These are phyloP conservation scores for Herminia tarsipennalis DNA, from an alignment of 2,888 invertebrate species.

Conservation along the genomic window DNA sequence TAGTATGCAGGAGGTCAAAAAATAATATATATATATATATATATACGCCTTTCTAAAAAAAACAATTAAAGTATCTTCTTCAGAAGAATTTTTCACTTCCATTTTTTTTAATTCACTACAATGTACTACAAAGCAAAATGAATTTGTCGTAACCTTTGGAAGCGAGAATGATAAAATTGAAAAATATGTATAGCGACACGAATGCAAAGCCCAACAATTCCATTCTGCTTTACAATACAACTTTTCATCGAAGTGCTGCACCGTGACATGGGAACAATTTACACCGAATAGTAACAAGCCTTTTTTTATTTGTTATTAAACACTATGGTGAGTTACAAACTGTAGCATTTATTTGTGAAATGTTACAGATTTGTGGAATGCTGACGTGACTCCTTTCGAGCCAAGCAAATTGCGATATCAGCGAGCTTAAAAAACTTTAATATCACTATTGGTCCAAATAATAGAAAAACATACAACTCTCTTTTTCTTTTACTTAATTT, in stretches of 20 bases:
- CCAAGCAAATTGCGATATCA: no score
- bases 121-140: constrained; percentile 36
- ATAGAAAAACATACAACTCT: no score
- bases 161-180: constrained; percentile 53
- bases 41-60: no score
- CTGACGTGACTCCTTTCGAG: no score
- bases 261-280: constrained; percentile 29
- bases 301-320: neutral
- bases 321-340: neutral
- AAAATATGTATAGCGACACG: constrained; percentile 52
- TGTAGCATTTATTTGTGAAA: no score
- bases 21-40: no score
- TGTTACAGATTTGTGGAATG: no score
- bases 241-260: constrained; percentile 44
- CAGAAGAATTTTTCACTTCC: neutral
- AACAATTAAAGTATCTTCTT: no score
- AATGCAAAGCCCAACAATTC: constrained; percentile 46
- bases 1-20: no score
- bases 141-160: constrained; percentile 37
- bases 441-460: no score
- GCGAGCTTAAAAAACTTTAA: no score
- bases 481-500: no score
- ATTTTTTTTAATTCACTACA: constrained; percentile 15
- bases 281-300: constrained; percentile 30
- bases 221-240: constrained; percentile 54